Conservation (phyloP, 37 sponge, comb jelly and placozoan species). For the Halisarca cf. caerulea region DNA sequence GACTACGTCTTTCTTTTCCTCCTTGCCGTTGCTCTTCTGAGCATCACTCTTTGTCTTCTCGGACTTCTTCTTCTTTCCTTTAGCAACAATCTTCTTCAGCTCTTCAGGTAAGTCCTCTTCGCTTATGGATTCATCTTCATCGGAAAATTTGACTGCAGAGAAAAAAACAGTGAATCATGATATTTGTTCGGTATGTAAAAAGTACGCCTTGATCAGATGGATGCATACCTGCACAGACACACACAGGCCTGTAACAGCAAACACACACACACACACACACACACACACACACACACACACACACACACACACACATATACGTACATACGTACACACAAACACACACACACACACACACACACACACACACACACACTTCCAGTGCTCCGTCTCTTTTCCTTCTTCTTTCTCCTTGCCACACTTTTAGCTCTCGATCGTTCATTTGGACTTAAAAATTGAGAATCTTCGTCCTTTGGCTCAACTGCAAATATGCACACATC, state of each 20-base stretch:
- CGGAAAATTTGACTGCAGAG: conserved; percentile 17
- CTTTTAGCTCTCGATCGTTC: conserved; percentile 41
- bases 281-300: neutral
- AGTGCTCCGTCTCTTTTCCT: conserved; percentile 57
- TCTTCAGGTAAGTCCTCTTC: conserved; percentile 27
- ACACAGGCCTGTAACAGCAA: neutral
- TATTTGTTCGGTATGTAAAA: neutral
- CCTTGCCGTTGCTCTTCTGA: no score
- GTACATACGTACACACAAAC: neutral
- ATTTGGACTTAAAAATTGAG: neutral
- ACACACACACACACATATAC: conserved; percentile 4
- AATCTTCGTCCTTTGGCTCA: neutral
- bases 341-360: neutral
- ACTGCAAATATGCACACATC: neutral
- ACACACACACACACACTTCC: conserved; percentile 37
- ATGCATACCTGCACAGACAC: neutral
- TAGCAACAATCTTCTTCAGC: neutral
- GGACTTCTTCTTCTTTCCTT: neutral
- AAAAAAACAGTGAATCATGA: neutral
- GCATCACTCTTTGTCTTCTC: neutral
- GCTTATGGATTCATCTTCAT: neutral
- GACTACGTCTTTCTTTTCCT: no score
- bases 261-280: neutral
- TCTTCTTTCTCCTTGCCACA: conserved; percentile 56
- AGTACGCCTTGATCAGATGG: neutral